These are phyloP conservation scores for Chrysodeixis includens DNA, from an alignment of 2,888 invertebrate species.

Conservation along the genomic window DNA sequence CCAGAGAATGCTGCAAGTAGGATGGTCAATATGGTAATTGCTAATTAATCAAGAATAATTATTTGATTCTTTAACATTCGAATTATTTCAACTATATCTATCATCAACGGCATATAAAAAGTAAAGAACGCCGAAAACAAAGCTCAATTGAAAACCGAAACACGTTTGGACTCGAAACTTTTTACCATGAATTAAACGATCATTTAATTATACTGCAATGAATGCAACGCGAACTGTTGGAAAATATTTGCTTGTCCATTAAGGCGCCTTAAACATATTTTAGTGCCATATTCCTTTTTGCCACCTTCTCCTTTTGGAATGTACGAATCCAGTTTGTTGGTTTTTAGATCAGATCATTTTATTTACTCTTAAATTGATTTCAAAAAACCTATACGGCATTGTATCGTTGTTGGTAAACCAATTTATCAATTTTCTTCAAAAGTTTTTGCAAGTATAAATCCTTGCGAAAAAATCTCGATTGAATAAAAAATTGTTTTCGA, in stretches of 20 bases:
- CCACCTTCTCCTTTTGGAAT: constrained; percentile 24
- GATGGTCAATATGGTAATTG: background rate
- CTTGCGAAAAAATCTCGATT: constrained; percentile 16
- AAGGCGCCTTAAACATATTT: constrained; percentile 65
- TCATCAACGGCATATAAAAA: constrained; percentile 18
- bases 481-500: constrained; percentile 13
- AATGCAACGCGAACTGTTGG: constrained; percentile 67
- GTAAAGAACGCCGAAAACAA: constrained; percentile 30
- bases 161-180: constrained; percentile 56
- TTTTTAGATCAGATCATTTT: constrained; percentile 35
- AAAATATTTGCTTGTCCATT: constrained; percentile 63
- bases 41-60: constrained; percentile 9
- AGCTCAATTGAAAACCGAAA: constrained; percentile 52
- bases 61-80: constrained; percentile 9
- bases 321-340: constrained; percentile 39
- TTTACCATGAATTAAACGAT: constrained; percentile 75
- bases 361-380: constrained; percentile 34
- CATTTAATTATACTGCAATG: constrained; percentile 73
- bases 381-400: background rate
- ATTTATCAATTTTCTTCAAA: background rate
- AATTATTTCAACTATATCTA: constrained; percentile 17
- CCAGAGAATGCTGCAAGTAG: background rate
- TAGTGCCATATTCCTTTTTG: constrained; percentile 61
- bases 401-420: background rate
- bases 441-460: constrained; percentile 10